These are phyloP conservation scores for Lichenostomus cassidix DNA, from an alignment of 2,113 vertebrate genomes.

Conservation along the genomic window DNA sequence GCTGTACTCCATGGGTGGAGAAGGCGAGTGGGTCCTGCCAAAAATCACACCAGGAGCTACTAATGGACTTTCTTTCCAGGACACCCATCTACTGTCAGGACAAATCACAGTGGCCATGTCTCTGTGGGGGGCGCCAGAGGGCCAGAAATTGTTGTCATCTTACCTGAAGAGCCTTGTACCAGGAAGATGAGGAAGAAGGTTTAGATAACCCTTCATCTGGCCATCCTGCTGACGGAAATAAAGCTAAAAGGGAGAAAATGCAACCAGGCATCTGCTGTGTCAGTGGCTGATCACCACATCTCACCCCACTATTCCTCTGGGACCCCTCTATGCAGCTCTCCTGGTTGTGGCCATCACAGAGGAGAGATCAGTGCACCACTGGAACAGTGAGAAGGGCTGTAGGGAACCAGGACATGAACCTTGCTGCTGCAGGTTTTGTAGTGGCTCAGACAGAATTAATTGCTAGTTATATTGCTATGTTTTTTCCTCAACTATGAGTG, in stretches of 20 bases:
- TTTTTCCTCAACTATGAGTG: neutral
- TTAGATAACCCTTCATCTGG: neutral
- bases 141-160: neutral
- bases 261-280: neutral
- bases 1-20: neutral
- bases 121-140: neutral
- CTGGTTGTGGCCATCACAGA: neutral
- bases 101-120: accelerated
- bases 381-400: neutral
- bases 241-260: neutral
- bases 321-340: neutral
- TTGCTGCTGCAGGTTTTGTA: neutral
- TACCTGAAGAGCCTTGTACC: neutral
- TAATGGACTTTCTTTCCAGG: neutral
- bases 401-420: neutral
- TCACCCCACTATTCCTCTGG: neutral
- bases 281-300: accelerated
- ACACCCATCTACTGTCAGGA: neutral
- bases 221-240: neutral
- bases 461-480: neutral
- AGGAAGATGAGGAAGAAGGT: neutral
- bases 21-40: neutral
- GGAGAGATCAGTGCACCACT: neutral
- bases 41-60: neutral
- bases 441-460: neutral